Evolutionary conservation across 2,888 invertebrate genomes (phyloP).

Genomic region (Marasmarcha lunaedactyla): DNA sequence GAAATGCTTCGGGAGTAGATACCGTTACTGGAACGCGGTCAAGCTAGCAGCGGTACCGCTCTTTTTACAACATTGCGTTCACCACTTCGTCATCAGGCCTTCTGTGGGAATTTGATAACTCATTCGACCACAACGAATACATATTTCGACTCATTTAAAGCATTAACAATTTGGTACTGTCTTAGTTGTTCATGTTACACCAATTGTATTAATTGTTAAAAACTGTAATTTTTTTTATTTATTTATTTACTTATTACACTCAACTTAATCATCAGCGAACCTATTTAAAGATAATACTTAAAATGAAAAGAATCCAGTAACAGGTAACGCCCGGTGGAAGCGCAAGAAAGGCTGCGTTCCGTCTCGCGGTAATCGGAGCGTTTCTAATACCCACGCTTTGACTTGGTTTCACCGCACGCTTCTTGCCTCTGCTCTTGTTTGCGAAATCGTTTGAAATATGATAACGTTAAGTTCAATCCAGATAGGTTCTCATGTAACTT

Average conservation of each 20-base stretch:
- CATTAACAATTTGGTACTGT: no score
- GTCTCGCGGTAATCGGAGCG: slow-evolving; percentile 65
- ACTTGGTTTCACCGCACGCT: slow-evolving; percentile 67
- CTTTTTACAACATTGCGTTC: slow-evolving; percentile 23
- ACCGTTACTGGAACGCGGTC: slow-evolving; percentile 70
- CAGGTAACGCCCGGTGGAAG: not conserved
- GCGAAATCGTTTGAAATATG: slow-evolving; percentile 69
- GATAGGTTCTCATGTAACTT: slow-evolving; percentile 56
- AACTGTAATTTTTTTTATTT: no score
- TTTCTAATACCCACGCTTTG: slow-evolving; percentile 69
- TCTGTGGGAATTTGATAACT: slow-evolving; percentile 15
- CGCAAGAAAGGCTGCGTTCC: slow-evolving; percentile 18
- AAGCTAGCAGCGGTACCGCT: slow-evolving; percentile 48
- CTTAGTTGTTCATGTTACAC: no score
- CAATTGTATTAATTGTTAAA: no score
- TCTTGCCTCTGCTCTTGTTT: slow-evolving; percentile 66
- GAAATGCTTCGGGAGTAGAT: slow-evolving; percentile 62
- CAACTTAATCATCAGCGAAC: no score
- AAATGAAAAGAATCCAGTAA: not conserved
- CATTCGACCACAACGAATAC: no score
- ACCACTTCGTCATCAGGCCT: slow-evolving; percentile 29
- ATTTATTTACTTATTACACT: no score
- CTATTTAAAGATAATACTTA: not conserved
- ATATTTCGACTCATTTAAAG: no score
- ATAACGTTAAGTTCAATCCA: slow-evolving; percentile 57